Evolutionary conservation across 2,888 invertebrate genomes (phyloP).

Genomic region (Thymelicus acteon): DNA sequence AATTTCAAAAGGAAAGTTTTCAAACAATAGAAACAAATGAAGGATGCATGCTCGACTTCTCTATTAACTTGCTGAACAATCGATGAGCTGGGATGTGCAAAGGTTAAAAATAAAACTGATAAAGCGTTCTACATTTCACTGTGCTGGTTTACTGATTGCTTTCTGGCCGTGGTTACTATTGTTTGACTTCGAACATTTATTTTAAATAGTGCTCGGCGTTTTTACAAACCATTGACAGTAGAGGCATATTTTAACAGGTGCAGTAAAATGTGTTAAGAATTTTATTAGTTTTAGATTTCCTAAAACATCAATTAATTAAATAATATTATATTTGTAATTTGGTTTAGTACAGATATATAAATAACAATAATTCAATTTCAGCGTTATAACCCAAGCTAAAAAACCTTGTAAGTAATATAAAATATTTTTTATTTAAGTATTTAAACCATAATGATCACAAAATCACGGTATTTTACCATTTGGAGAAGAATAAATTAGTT

Average conservation of each 20-base stretch:
- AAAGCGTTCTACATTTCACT: slow-evolving; percentile 14
- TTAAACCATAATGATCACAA: too few relatives aligned
- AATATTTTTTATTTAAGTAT: too few relatives aligned
- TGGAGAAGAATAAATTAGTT: too few relatives aligned
- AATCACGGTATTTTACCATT: too few relatives aligned
- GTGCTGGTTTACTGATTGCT: slow-evolving; percentile 30
- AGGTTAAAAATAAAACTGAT: slow-evolving; percentile 36
- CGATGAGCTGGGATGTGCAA: slow-evolving; percentile 25
- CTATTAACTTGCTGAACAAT: slow-evolving; percentile 20
- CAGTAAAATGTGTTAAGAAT: background rate
- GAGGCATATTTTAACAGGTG: background rate
- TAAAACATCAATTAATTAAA: background rate
- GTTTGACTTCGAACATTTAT: slow-evolving; percentile 24
- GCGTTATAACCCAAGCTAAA: too few relatives aligned
- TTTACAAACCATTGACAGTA: background rate
- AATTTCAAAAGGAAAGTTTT: slow-evolving; percentile 13
- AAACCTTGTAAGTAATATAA: too few relatives aligned
- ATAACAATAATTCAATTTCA: too few relatives aligned
- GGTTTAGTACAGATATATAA: background rate
- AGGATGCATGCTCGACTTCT: slow-evolving; percentile 13
- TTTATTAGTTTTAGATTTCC: background rate
- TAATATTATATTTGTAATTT: background rate
- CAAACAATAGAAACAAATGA: slow-evolving; percentile 24
- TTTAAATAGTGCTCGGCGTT: slow-evolving; percentile 8
- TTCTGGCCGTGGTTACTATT: slow-evolving; percentile 17